Percentiles rank a stretch among this genome's conserved stretches.
phyloP scores from a whole-genome alignment of 2,797 vertebrate species.

The Danio kyathit region DNA sequence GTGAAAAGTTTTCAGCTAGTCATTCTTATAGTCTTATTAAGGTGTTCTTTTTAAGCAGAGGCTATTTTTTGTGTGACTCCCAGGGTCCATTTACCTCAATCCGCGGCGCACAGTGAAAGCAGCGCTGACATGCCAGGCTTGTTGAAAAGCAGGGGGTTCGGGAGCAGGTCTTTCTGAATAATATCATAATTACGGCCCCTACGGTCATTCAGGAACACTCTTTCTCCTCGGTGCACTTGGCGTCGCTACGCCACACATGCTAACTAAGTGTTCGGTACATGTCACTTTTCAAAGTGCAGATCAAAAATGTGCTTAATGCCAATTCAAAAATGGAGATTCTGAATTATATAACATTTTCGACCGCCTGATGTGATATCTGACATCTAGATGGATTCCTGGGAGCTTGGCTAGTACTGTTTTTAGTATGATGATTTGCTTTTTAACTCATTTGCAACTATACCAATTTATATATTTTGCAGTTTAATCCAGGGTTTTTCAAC shows the following conservation, averaged over 20 bases:
- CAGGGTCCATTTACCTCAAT: constrained; percentile 30
- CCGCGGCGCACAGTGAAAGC: neutral
- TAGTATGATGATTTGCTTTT: neutral
- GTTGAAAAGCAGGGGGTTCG: constrained; percentile 19
- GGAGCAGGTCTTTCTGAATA: constrained; percentile 36
- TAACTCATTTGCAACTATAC: too few species aligned
- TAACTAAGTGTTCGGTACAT: neutral
- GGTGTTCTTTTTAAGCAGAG: constrained; percentile 7
- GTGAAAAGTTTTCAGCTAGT: constrained; percentile 37
- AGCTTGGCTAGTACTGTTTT: neutral
- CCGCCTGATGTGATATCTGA: neutral
- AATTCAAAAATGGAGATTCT: neutral
- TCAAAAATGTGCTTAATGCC: neutral
- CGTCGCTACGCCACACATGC: constrained; percentile 4
- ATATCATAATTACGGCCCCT: constrained; percentile 55
- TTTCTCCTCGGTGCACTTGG: constrained; percentile 8
- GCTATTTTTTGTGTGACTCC: constrained; percentile 20
- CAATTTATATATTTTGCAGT: too few species aligned
- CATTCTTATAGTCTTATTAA: constrained; percentile 33
- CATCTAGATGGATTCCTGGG: neutral
- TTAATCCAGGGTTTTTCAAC: too few species aligned
- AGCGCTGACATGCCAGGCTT: neutral
- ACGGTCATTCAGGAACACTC: constrained; percentile 38
- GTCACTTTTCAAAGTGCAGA: constrained; percentile 4
- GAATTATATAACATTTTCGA: neutral